phyloP scores from a whole-genome alignment of 2,113 vertebrate genomes.

The Myrmecobius fasciatus region DNA sequence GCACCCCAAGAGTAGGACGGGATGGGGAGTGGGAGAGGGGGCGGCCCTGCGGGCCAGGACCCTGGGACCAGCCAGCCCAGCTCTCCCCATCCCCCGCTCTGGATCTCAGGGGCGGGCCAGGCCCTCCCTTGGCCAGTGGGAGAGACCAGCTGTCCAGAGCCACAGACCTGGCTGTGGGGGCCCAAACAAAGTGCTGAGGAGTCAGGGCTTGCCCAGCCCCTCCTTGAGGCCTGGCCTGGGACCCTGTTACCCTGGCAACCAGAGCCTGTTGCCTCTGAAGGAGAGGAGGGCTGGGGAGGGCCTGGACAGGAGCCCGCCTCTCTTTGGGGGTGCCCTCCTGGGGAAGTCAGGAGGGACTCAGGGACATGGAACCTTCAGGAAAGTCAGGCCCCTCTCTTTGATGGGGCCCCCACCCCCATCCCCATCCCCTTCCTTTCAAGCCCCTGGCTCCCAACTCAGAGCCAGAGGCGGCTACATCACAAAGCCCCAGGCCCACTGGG shows the following conservation, averaged over 20 bases:
- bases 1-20: neutral
- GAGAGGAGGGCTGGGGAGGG: neutral
- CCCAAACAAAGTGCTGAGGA: neutral
- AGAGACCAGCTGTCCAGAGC: constrained; percentile 2
- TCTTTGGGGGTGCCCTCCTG: too few relatives aligned
- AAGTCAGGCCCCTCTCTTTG: too few relatives aligned
- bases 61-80: neutral
- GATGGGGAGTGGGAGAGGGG: neutral
- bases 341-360: neutral
- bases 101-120: neutral
- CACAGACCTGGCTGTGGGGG: neutral
- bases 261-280: neutral
- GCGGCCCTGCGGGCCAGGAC: neutral
- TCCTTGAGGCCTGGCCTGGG: neutral
- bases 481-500: neutral
- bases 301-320: neutral
- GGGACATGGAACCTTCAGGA: too few relatives aligned
- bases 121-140: neutral
- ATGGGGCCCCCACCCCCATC: neutral
- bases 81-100: neutral
- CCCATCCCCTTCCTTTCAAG: neutral
- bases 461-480: neutral
- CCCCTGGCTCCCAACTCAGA: neutral
- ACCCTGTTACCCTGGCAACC: neutral
- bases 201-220: neutral